phyloP scores from a whole-genome alignment of 2,888 invertebrate species.

The Dryocosmus kuriphilus region DNA sequence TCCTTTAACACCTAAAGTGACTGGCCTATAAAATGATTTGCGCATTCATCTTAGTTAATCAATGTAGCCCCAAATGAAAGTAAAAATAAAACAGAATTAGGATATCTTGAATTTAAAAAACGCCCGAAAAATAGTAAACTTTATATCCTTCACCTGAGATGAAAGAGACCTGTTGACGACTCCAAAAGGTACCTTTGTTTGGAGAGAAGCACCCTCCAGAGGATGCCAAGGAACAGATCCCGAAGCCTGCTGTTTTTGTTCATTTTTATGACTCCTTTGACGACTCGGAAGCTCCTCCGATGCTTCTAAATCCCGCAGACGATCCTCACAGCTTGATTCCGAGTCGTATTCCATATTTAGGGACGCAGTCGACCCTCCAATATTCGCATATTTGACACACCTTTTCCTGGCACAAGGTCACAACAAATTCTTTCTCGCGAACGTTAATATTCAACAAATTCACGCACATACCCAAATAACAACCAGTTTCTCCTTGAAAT shows the following conservation, averaged over 20 bases:
- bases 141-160: conserved; percentile 79
- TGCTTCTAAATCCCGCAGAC: conserved; percentile 61
- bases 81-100: background rate
- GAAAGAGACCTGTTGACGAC: conserved; percentile 63
- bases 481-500: background rate
- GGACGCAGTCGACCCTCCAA: conserved; percentile 27
- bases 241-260: conserved; percentile 45
- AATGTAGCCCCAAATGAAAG: background rate
- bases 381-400: conserved; percentile 52
- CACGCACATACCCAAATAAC: conserved; percentile 46
- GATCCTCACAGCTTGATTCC: conserved; percentile 68
- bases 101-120: conserved; percentile 36
- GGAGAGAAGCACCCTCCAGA: conserved; percentile 47
- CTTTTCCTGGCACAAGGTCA: background rate
- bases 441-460: background rate
- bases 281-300: conserved; percentile 49
- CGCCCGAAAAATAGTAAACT: conserved; percentile 39
- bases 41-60: no score
- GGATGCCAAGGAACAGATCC: conserved; percentile 52
- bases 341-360: conserved; percentile 72
- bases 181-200: conserved; percentile 48
- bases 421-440: background rate
- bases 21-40: no score
- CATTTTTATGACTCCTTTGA: conserved; percentile 38
- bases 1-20: no score